These are phyloP conservation scores for Corydoras maculifer DNA, from an alignment of 2,113 vertebrate genomes.

Conservation along the genomic window DNA sequence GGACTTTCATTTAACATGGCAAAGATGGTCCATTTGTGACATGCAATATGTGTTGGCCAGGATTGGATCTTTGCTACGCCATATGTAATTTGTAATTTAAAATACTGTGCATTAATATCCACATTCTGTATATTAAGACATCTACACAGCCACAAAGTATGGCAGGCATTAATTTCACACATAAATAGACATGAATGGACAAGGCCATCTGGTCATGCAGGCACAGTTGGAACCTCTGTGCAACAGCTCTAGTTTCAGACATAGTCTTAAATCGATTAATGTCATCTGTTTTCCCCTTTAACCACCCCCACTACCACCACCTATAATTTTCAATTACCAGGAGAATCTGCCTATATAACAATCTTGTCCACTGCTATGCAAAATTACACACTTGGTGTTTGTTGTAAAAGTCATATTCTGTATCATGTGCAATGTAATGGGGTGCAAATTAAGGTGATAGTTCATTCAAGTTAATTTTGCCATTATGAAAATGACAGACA, in stretches of 20 bases:
- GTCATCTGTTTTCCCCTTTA: conserved; percentile 59
- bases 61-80: no score
- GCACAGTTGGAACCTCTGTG: conserved; percentile 22
- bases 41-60: no score
- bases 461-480: not conserved
- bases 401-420: no score
- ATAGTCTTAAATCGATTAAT: conserved; percentile 64
- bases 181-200: not conserved
- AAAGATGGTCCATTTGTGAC: no score
- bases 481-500: not conserved
- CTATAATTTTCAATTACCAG: conserved; percentile 54
- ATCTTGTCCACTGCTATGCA: conserved; percentile 37
- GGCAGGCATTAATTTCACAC: conserved; percentile 1
- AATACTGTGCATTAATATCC: conserved; percentile 5
- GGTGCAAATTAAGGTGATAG: not conserved
- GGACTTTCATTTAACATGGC: no score
- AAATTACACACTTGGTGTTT: conserved; percentile 2
- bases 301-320: conserved; percentile 31
- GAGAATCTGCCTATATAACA: conserved; percentile 49
- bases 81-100: no score
- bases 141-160: conserved; percentile 8
- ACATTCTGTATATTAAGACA: conserved; percentile 13
- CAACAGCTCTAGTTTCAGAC: conserved; percentile 60
- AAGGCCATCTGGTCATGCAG: conserved; percentile 62
- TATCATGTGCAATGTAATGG: not conserved